Evolutionary conservation across 2,888 invertebrate genomes (phyloP), one percentile per base, ranked within the genome.

Genomic region (Xiphydria camelus): DNA sequence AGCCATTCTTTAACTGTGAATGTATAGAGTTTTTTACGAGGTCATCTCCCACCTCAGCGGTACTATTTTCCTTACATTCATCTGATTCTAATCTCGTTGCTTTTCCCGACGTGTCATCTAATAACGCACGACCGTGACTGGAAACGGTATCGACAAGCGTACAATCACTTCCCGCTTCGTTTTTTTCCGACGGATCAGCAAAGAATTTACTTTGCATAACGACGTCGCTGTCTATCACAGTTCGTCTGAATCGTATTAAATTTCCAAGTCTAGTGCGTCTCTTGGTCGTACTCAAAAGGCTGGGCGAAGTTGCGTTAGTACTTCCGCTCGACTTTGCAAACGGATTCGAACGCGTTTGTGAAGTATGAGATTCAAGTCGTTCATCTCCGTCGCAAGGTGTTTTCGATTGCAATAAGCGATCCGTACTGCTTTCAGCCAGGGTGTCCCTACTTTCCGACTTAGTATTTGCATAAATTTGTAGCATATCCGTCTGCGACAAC

Each of bases 191-290:
- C 25, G 49, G 49, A 1, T 57, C 25, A 25, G 34, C 39, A 42
- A 75, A 75, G 48, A 68, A 75, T 65, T 68, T 66, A 36, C 75
- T 75, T 37, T 66, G 54, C 5, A 52, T 31, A 3, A 66, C 32
- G 10, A 42, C 47, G 25, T 53, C 56, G 19, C 66, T 60, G 41
- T 73, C 61, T 37, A 75, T 62, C 14, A 73, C 59, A 9, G 74
- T 75, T 20, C 66, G 61, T 18, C 50, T 62, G 19, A 68, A 50
- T 9, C 61, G 61, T 18, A 49, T 52, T 18, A 58, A 44, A 44
- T 54, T 59, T 26, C 55, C 60, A 5, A 61, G 44, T 12, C 54
- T 43, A 2, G 44, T 40, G n/a, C 60, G 61, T 44, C 53, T 63
- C 42, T 59, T 63, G n/a, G 53, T 57, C 14, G 53, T 58, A 5